Conservation (phyloP, 2,888 invertebrate species). For the Aleiodes alternator region DNA sequence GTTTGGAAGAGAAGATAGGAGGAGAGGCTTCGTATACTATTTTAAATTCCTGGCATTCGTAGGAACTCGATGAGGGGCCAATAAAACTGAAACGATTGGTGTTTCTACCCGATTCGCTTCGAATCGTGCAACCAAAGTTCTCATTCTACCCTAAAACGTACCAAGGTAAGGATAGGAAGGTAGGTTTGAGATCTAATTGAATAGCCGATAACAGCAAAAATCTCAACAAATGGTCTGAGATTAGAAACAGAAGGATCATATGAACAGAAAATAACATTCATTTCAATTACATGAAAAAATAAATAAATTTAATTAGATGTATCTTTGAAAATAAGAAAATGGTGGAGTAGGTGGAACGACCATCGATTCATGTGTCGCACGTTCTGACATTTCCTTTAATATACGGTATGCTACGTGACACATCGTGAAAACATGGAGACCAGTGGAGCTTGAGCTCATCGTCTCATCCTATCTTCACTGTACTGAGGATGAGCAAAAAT, state of each 20-base stretch:
- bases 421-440: slow-evolving; percentile 54
- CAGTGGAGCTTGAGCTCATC: neutral
- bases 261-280: neutral
- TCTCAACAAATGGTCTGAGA: slow-evolving; percentile 22
- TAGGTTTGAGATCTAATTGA: slow-evolving; percentile 8
- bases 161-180: neutral
- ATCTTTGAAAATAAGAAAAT: slow-evolving; percentile 12
- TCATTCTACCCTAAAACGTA: slow-evolving; percentile 7
- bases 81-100: slow-evolving; percentile 37
- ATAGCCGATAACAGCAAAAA: slow-evolving; percentile 42
- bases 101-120: slow-evolving; percentile 20
- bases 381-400: slow-evolving; percentile 69
- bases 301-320: neutral
- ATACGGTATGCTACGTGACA: slow-evolving; percentile 66
- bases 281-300: neutral
- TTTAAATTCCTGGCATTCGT: slow-evolving; percentile 34
- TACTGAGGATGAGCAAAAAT: slow-evolving; percentile 51
- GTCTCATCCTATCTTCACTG: slow-evolving; percentile 1
- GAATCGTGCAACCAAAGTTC: slow-evolving; percentile 9
- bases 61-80: slow-evolving; percentile 29
- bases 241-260: neutral
- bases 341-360: slow-evolving; percentile 49
- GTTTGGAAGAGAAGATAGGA: neutral
- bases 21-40: neutral
- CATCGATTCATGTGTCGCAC: slow-evolving; percentile 70